Conservation (phyloP, 2,113 vertebrate species). For the Rostratula benghalensis region DNA sequence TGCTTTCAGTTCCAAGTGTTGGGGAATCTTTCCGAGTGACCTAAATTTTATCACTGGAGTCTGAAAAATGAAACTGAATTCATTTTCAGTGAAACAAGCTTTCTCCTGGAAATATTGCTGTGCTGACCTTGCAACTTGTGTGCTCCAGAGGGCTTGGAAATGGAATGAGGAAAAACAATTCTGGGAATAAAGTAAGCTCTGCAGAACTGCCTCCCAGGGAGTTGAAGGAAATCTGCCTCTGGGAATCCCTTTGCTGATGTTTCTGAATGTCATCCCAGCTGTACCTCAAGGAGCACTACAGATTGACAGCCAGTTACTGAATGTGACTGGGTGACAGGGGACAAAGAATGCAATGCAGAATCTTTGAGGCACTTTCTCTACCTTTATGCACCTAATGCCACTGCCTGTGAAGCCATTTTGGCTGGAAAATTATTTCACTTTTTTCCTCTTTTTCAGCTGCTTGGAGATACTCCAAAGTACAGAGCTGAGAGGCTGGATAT, state of each 20-base stretch:
- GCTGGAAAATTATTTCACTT: neutral
- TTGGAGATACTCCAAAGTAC: conserved; percentile 71
- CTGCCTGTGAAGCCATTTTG: neutral
- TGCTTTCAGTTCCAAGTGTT: neutral
- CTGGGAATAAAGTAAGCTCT: neutral
- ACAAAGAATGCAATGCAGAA: neutral
- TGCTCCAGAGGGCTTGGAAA: neutral
- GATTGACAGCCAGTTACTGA: neutral
- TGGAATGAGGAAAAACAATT: neutral
- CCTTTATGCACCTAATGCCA: neutral
- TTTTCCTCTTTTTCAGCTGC: conserved; percentile 59
- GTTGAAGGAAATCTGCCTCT: neutral
- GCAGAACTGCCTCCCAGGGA: neutral
- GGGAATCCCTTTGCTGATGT: neutral
- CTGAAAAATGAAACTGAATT: neutral
- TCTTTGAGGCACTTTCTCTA: neutral
- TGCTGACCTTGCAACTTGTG: neutral
- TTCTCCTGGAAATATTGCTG: neutral
- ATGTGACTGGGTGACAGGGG: neutral
- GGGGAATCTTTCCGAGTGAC: neutral
- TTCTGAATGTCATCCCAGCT: neutral
- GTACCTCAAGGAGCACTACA: neutral
- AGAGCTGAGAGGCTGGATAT: conserved; percentile 74
- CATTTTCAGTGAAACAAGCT: neutral
- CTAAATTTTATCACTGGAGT: neutral